Evolutionary conservation across 2,888 invertebrate species (phyloP).

Genomic region (Dolichopus griseipennis): DNA sequence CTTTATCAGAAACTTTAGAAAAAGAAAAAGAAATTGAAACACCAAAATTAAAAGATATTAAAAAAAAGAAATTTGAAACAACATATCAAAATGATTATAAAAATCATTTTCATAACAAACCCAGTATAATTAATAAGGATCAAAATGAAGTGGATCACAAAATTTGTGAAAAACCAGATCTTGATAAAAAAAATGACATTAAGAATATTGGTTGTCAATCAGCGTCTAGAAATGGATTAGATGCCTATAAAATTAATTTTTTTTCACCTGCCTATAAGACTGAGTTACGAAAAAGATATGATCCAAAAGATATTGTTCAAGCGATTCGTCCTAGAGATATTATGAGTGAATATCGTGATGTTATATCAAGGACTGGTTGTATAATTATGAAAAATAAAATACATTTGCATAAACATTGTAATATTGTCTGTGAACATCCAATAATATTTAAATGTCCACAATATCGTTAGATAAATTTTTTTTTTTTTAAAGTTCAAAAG

Average conservation of each 20-base stretch:
- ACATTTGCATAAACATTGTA: slow-evolving; percentile 37
- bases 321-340: slow-evolving; percentile 22
- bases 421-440: too few species aligned
- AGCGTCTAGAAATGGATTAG: too few species aligned
- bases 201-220: too few species aligned
- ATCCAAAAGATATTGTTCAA: slow-evolving; percentile 21
- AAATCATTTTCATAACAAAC: slow-evolving; percentile 33
- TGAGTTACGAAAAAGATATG: too few species aligned
- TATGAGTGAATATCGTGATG: slow-evolving; percentile 39
- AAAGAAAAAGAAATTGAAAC: slow-evolving; percentile 46
- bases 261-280: too few species aligned
- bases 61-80: slow-evolving; percentile 47
- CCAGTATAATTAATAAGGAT: slow-evolving; percentile 27
- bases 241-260: too few species aligned
- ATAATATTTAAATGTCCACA: too few species aligned
- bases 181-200: too few species aligned
- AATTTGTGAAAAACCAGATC: too few species aligned
- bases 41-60: slow-evolving; percentile 42
- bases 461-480: too few species aligned
- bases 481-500: too few species aligned
- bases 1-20: slow-evolving; percentile 46
- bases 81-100: slow-evolving; percentile 53
- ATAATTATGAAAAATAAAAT: slow-evolving; percentile 34
- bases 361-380: slow-evolving; percentile 38
- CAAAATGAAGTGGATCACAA: slow-evolving; percentile 26